Evolutionary conservation across 2,888 invertebrate species (phyloP).

Genomic region (Argyresthia albistria): DNA sequence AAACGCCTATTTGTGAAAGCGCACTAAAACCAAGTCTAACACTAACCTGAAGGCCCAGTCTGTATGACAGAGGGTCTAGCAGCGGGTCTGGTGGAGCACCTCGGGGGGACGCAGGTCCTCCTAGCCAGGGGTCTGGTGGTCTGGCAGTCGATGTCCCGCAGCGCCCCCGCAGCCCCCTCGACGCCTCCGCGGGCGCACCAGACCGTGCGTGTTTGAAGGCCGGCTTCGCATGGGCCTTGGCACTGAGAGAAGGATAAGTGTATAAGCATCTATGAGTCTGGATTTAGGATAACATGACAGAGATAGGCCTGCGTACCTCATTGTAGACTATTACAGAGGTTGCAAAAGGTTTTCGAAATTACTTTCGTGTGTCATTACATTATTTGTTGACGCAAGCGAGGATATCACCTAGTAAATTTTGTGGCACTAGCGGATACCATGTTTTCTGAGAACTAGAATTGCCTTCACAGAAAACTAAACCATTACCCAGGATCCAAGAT

Average conservation of each 20-base stretch:
- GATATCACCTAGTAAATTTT: too few species aligned
- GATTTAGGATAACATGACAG: too few species aligned
- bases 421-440: too few species aligned
- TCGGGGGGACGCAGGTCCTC: conserved; percentile 43
- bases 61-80: conserved; percentile 31
- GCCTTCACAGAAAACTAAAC: too few species aligned
- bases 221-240: conserved; percentile 61
- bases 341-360: too few species aligned
- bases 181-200: conserved; percentile 64
- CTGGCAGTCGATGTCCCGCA: conserved; percentile 52
- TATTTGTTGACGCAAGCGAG: too few species aligned
- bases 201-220: conserved; percentile 64
- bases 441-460: too few species aligned
- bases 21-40: background rate
- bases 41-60: conserved; percentile 29
- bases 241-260: conserved; percentile 29
- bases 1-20: too few species aligned
- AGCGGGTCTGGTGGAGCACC: conserved; percentile 41
- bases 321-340: too few species aligned
- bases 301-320: too few species aligned
- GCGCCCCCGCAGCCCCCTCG: conserved; percentile 41
- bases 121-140: conserved; percentile 59
- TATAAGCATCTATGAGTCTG: background rate
- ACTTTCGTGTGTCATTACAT: too few species aligned
- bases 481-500: too few species aligned